Evolutionary conservation across 2,888 invertebrate species (phyloP).

Genomic region (Leptopterna dolabrata): DNA sequence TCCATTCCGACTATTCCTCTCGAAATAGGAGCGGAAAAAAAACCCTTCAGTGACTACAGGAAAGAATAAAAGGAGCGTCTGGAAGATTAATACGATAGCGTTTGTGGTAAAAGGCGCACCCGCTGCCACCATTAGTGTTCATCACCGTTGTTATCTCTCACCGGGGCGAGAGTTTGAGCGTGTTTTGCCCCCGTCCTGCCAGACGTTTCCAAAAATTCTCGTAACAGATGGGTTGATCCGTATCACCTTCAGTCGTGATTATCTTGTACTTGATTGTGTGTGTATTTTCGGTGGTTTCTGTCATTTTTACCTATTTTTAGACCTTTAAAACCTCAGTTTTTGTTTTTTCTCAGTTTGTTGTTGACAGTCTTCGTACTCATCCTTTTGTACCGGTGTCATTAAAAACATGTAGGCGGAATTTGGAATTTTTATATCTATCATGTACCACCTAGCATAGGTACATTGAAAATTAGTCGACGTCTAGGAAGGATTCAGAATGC

Average conservation of each 20-base stretch:
- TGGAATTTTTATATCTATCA: no score
- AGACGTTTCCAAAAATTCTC: neutral
- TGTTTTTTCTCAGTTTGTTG: no score
- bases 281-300: no score
- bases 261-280: no score
- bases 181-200: neutral
- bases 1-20: neutral
- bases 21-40: neutral
- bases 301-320: no score
- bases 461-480: no score
- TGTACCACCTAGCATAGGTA: no score
- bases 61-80: slow-evolving; percentile 2
- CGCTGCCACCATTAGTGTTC: neutral
- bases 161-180: neutral
- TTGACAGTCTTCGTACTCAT: no score
- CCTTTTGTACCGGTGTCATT: no score
- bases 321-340: no score
- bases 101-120: slow-evolving; percentile 11
- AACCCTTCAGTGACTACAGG: neutral
- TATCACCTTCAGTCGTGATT: neutral
- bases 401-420: no score
- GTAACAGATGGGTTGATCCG: neutral
- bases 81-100: slow-evolving; percentile 3
- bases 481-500: no score
- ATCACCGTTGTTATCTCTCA: neutral